phyloP scores from a whole-genome alignment of 1,140 invertebrate genomes.

The Harpegnathos saltator region DNA sequence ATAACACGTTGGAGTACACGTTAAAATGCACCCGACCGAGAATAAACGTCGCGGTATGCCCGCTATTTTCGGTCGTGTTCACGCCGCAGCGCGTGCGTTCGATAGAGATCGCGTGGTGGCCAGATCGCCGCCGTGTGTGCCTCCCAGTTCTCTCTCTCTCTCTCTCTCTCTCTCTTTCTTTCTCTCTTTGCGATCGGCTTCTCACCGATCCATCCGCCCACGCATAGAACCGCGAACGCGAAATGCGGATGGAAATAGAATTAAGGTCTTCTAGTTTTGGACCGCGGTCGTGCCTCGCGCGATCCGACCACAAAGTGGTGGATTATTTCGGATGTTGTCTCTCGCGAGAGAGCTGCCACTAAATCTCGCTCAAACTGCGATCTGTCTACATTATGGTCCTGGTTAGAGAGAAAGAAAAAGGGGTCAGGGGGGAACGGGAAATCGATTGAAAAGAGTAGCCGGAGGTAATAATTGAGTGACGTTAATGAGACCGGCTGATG shows the following conservation, averaged over 20 bases:
- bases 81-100: conserved; percentile 35
- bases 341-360: not conserved
- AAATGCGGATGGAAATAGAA: conserved; percentile 66
- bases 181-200: conserved; percentile 46
- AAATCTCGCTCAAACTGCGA: not conserved
- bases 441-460: not conserved
- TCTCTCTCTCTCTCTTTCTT: no score
- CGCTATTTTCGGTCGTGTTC: conserved; percentile 71
- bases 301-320: conserved; percentile 34
- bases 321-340: conserved; percentile 45
- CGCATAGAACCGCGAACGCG: conserved; percentile 47
- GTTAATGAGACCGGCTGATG: not conserved
- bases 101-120: conserved; percentile 57
- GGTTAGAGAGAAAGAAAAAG: not conserved
- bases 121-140: no score
- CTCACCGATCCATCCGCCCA: conserved; percentile 64
- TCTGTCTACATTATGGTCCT: not conserved
- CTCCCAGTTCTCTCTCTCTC: no score
- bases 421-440: no score
- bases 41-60: conserved; percentile 75
- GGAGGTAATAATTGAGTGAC: no score
- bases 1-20: conserved; percentile 61
- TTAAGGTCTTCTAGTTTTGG: conserved; percentile 59
- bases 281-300: conserved; percentile 26
- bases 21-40: conserved; percentile 57